phyloP scores from a whole-genome alignment of 1,140 invertebrate genomes.

The Polypedilum vanderplanki region DNA sequence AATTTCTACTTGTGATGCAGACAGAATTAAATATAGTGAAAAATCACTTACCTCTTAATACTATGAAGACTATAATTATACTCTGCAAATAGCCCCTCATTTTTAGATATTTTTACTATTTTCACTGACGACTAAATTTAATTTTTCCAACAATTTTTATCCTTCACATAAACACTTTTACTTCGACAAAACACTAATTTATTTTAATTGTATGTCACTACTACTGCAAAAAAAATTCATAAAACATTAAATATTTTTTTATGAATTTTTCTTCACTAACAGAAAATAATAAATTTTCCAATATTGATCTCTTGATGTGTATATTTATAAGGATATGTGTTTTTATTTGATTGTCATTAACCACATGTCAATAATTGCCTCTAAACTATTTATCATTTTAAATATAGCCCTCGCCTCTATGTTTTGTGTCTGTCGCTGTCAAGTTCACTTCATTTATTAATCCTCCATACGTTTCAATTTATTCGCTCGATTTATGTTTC shows the following conservation, averaged over 20 bases:
- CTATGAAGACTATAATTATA: background rate
- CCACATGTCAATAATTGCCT: background rate
- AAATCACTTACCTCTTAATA: slow-evolving; percentile 13
- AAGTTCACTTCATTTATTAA: background rate
- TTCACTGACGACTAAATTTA: background rate
- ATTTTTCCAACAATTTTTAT: background rate
- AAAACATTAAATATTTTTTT: background rate
- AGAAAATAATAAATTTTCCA: background rate
- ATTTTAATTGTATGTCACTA: background rate
- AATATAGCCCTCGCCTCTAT: background rate
- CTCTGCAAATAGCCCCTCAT: background rate
- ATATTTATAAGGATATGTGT: background rate
- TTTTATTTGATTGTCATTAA: too few relatives aligned
- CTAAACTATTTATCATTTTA: slow-evolving; percentile 2
- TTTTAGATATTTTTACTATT: background rate
- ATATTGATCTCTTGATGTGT: background rate
- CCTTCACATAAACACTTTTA: background rate
- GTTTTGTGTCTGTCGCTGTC: background rate
- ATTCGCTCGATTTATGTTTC: slow-evolving; percentile 7
- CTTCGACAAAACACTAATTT: background rate
- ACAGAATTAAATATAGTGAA: background rate
- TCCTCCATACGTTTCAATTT: background rate
- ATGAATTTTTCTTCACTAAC: background rate
- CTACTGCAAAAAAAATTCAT: background rate
- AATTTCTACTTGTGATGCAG: background rate